Percentiles rank a stretch among this genome's conserved stretches.
Evolutionary conservation across 2,113 vertebrate genomes (phyloP).

Genomic region (Okapia johnstoni): DNA sequence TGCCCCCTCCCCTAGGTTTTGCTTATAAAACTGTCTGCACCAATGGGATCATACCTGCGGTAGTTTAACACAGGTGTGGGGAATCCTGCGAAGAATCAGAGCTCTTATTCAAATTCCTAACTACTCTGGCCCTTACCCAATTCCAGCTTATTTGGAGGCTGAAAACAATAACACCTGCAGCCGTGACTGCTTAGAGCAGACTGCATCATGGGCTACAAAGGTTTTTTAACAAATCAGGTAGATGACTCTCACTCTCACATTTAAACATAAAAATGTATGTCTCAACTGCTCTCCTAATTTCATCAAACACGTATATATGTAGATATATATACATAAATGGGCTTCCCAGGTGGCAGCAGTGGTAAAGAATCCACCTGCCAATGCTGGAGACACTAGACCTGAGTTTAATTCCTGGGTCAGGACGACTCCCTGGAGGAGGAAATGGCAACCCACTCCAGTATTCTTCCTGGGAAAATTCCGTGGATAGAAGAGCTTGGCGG

Average conservation of each 20-base stretch:
- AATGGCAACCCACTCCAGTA: neutral
- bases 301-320: neutral
- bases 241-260: neutral
- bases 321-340: neutral
- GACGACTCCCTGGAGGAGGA: neutral
- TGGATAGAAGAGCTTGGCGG: neutral
- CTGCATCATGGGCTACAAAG: neutral
- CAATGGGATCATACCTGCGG: accelerated
- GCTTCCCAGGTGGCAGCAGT: neutral
- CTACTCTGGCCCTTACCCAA: neutral
- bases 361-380: neutral
- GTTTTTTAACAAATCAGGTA: neutral
- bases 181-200: neutral
- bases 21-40: neutral
- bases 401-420: neutral
- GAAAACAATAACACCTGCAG: neutral
- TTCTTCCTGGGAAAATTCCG: neutral
- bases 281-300: neutral
- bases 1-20: neutral
- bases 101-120: neutral
- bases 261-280: neutral
- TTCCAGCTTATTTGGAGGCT: neutral
- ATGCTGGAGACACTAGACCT: neutral
- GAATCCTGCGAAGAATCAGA: neutral
- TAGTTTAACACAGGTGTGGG: neutral